phyloP scores from a whole-genome alignment of 1,140 invertebrate species.

The Drosophila neocordata region DNA sequence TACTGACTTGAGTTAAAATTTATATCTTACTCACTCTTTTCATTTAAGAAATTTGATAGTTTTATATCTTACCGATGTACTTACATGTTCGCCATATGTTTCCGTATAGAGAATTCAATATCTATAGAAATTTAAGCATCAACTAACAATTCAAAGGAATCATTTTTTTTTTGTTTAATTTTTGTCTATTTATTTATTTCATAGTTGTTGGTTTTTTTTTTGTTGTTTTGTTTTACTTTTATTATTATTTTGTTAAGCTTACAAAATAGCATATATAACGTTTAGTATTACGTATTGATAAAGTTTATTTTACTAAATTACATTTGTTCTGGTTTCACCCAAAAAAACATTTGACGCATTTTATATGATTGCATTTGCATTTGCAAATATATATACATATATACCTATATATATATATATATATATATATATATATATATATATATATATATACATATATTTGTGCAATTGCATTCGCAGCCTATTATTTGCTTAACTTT shows the following conservation, averaged over 20 bases:
- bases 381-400: constrained; percentile 42
- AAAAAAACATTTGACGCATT: constrained; percentile 62
- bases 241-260: constrained; percentile 44
- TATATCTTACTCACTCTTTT: too few species aligned
- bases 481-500: constrained; percentile 31
- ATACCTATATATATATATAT: neutral
- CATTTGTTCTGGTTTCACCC: constrained; percentile 65
- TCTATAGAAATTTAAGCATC: neutral
- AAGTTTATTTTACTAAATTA: constrained; percentile 78
- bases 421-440: constrained; percentile 14
- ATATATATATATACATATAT: constrained; percentile 5
- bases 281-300: constrained; percentile 59
- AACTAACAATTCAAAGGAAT: neutral
- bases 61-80: neutral
- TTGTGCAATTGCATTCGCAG: constrained; percentile 28
- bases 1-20: too few species aligned
- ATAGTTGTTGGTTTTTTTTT: constrained; percentile 29
- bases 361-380: constrained; percentile 62
- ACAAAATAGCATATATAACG: constrained; percentile 74
- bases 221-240: constrained; percentile 5
- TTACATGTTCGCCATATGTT: neutral
- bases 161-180: constrained; percentile 18
- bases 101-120: neutral
- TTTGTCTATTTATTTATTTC: constrained; percentile 63
- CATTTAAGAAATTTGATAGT: too few species aligned